Evolutionary conservation across 1,140 invertebrate species (phyloP), one percentile per base, ranked within the genome.

Genomic region (Papilio aristodemus): DNA sequence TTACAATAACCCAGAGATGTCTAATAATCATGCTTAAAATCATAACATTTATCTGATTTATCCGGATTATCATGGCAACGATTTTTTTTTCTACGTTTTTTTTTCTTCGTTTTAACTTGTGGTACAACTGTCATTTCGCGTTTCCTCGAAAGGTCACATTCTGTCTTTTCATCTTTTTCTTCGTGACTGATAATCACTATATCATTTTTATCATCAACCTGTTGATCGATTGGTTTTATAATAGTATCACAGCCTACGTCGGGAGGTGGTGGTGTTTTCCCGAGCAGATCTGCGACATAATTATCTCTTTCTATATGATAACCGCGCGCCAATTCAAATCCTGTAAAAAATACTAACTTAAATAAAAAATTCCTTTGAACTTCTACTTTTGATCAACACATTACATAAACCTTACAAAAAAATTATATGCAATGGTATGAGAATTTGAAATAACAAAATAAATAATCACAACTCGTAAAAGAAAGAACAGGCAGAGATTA

Each of bases 291-390:
- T 27, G 78, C 76, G 58, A 93, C 72, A 72, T 93, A 94, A 67
- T 83, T 92, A 10, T 89, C 73, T 32, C 93, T 91, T 76, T 93
- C 94, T 41, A 95, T 93, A 38, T 89, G 57, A 72, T 95, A 93
- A 0, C 94, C 94, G 7, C 94, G 92, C 4, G 94, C 94, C 13
- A 80, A 83, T 70, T 92, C 84, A 76, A 95, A 95, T 59, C 78
- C 94, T 95, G 78, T 22, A 91, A 90, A 74, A 87, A 59, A 14
- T 39, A 67, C 39, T 36, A 41, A 38, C 38, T 46, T 32, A 58
- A 54, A 54, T 32, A 58, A 54, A 54, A 11, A 4, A 8, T 7
- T 41, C 39, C 43, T 4, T 19, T 9, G 9, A n/a, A 4, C 1
- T 54, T 5, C 1, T 25, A 11, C 19, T 50, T 25, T 50, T 32